These are phyloP conservation scores for Liodrosophila aerea DNA, from an alignment of 2,888 invertebrate species.

Conservation along the genomic window DNA sequence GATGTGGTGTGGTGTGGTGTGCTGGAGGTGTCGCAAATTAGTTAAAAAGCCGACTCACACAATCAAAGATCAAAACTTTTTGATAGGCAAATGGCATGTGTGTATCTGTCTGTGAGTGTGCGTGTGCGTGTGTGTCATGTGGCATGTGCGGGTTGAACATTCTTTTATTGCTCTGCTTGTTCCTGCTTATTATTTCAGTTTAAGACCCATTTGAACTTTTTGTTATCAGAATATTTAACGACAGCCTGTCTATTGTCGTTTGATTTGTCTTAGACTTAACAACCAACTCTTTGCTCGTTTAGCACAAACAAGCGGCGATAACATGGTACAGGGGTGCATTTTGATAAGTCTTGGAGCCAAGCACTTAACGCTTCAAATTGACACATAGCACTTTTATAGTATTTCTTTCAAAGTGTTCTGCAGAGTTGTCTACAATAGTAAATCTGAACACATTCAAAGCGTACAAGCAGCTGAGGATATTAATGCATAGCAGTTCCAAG, in stretches of 20 bases:
- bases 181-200: conserved; percentile 36
- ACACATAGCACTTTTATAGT: too few species aligned
- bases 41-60: conserved; percentile 76
- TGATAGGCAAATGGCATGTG: conserved; percentile 55
- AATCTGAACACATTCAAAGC: too few species aligned
- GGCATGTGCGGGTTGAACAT: conserved; percentile 9
- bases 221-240: conserved; percentile 53
- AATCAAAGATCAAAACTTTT: conserved; percentile 78
- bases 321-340: too few species aligned
- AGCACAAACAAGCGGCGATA: too few species aligned
- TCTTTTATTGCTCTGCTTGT: conserved; percentile 46
- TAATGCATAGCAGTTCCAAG: too few species aligned
- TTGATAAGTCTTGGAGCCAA: too few species aligned
- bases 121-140: conserved; percentile 12
- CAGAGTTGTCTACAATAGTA: too few species aligned
- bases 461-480: too few species aligned
- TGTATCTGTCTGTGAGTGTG: conserved; percentile 15
- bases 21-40: conserved; percentile 74
- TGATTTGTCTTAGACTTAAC: neutral
- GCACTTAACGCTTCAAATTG: too few species aligned
- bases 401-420: too few species aligned
- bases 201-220: conserved; percentile 33
- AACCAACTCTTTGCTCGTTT: too few species aligned
- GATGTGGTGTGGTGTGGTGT: neutral
- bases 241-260: conserved; percentile 29